These are phyloP conservation scores for Buceros bicornis DNA, from an alignment of 2,797 vertebrate genomes.

Conservation along the genomic window DNA sequence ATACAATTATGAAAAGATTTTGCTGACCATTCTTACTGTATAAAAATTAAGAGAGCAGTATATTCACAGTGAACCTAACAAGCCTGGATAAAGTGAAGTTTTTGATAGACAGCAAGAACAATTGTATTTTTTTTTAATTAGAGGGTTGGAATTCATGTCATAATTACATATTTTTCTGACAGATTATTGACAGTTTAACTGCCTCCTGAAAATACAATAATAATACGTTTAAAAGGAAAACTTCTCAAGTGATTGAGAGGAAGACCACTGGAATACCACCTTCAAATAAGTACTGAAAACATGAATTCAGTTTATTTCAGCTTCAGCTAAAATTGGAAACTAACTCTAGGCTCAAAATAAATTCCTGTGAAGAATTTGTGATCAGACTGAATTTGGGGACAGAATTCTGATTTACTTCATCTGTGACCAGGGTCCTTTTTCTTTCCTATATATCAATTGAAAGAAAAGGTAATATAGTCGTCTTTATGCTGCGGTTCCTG, in stretches of 20 bases:
- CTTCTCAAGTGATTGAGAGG: neutral
- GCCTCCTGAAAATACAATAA: neutral
- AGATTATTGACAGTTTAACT: constrained; percentile 22
- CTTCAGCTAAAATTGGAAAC: neutral
- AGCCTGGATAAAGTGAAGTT: neutral
- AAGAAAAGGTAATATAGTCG: neutral
- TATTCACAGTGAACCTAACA: neutral
- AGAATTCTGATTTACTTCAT: neutral
- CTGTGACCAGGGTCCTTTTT: neutral
- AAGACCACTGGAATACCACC: neutral
- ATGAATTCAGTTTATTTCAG: neutral
- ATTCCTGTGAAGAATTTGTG: neutral
- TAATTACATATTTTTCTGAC: neutral
- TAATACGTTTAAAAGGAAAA: constrained; percentile 16
- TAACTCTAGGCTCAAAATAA: neutral
- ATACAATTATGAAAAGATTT: neutral
- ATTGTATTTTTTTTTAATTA: neutral
- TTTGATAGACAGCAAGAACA: neutral
- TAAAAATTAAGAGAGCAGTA: neutral
- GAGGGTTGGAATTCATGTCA: neutral
- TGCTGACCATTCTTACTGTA: neutral
- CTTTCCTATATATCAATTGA: neutral
- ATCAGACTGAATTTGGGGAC: neutral
- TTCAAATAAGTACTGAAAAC: neutral
- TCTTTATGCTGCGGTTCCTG: neutral